These are phyloP conservation scores for Sphyrna mokarran DNA, from an alignment of 2,113 vertebrate genomes.

Conservation along the genomic window DNA sequence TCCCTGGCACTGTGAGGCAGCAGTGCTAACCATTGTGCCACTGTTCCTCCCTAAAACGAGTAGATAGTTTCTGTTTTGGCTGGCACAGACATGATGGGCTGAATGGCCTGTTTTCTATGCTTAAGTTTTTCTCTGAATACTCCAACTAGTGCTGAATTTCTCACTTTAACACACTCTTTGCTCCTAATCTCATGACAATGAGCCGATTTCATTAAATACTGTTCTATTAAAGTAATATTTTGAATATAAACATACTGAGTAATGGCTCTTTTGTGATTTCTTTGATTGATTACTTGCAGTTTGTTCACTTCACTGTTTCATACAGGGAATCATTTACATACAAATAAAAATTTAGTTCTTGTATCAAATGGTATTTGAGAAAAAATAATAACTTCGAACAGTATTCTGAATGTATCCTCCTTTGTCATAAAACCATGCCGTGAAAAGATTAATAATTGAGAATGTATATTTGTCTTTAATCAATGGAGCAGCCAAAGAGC, in stretches of 20 bases:
- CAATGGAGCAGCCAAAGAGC: slow-evolving; percentile 70
- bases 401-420: background rate
- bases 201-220: background rate
- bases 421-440: background rate
- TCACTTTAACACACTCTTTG: background rate
- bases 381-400: background rate
- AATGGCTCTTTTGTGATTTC: background rate
- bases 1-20: too few species aligned
- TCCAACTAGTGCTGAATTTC: background rate
- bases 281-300: background rate
- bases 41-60: too few species aligned
- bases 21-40: too few species aligned
- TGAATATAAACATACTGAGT: background rate
- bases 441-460: background rate
- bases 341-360: background rate
- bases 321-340: background rate
- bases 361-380: background rate
- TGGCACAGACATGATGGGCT: too few species aligned
- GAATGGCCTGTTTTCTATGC: too few species aligned
- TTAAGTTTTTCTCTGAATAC: too few species aligned
- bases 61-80: too few species aligned
- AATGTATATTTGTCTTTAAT: slow-evolving; percentile 37
- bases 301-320: background rate
- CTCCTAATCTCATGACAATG: background rate
- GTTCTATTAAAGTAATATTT: background rate